phyloP scores from a whole-genome alignment of 2,888 invertebrate genomes.

The Barypeithes pellucidus region DNA sequence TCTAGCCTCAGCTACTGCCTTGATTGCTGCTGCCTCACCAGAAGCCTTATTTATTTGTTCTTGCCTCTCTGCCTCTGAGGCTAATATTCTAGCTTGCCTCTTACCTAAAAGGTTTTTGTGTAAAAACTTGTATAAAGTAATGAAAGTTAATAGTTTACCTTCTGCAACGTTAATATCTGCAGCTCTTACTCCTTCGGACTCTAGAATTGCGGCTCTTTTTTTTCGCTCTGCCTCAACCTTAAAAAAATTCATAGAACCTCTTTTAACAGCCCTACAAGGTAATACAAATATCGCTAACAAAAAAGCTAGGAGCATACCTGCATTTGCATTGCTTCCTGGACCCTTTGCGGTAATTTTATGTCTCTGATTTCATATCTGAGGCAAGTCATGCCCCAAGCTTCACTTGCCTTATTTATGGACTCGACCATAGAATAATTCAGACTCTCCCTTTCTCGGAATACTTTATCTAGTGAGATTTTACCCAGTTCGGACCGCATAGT shows the following conservation, averaged over 20 bases:
- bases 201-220: conserved; percentile 96
- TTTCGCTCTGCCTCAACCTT: conserved; percentile 95
- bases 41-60: conserved; percentile 95
- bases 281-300: background rate
- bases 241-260: background rate
- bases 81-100: conserved; percentile 90
- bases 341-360: conserved; percentile 89
- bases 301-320: conserved; percentile 72
- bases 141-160: conserved; percentile 72
- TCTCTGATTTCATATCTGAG: conserved; percentile 95
- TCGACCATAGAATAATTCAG: conserved; percentile 96
- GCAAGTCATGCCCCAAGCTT: conserved; percentile 98
- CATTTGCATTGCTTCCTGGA: conserved; percentile 99
- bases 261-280: background rate
- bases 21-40: conserved; percentile 93
- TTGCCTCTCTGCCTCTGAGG: conserved; percentile 94
- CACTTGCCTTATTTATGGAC: conserved; percentile 97
- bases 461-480: conserved; percentile 96
- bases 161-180: conserved; percentile 98
- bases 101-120: conserved; percentile 69
- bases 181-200: conserved; percentile 94
- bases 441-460: conserved; percentile 96
- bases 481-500: conserved; percentile 99
- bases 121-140: background rate
- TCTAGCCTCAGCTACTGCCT: conserved; percentile 93